Evolutionary conservation across 2,113 vertebrate species (phyloP).

Genomic region (Rhizomys pruinosus): DNA sequence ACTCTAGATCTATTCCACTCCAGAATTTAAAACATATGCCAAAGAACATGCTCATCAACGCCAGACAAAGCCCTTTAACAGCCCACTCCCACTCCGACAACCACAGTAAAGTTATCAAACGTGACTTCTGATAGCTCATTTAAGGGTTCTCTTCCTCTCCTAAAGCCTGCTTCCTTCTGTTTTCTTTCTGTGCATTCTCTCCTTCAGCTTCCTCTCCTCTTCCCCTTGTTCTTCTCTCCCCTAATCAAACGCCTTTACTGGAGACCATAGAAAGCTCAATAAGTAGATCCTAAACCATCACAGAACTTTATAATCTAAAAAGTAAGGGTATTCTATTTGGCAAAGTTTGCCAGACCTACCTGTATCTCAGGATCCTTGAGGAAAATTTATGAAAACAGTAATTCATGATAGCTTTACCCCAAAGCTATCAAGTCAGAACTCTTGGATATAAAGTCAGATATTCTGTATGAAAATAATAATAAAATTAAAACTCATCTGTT

Average conservation of each 20-base stretch:
- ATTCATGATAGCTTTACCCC: not conserved
- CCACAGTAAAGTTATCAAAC: not conserved
- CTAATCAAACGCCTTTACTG: not conserved
- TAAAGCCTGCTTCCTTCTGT: not conserved
- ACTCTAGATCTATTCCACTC: not conserved
- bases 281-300: not conserved
- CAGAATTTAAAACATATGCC: not conserved
- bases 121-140: not conserved
- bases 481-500: not conserved
- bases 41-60: not conserved
- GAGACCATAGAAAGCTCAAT: not conserved
- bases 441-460: not conserved
- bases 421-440: slow-evolving; percentile 12
- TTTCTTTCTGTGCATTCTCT: too few relatives aligned
- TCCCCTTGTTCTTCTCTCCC: not conserved
- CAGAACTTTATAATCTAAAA: not conserved
- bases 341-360: not conserved
- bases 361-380: not conserved
- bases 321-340: not conserved
- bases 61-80: not conserved
- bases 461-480: not conserved
- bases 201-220: not conserved
- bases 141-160: not conserved
- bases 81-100: not conserved
- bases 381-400: not conserved